Percentiles rank a stretch among this genome's conserved stretches.
Evolutionary conservation across 2,888 invertebrate species (phyloP).

Genomic region (Flexamia atlantica): DNA sequence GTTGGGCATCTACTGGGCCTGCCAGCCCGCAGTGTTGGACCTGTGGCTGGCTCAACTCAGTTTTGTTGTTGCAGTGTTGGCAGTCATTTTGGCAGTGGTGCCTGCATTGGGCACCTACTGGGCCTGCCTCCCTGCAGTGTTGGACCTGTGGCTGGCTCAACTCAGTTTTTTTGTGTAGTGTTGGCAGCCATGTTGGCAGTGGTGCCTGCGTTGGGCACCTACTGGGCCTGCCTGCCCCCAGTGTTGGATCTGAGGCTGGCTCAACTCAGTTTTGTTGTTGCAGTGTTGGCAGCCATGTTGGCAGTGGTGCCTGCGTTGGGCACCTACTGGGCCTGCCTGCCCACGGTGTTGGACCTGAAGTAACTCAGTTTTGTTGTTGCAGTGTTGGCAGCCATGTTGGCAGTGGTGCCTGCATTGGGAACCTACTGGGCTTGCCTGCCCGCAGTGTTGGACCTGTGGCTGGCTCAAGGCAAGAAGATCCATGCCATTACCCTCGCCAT

Average conservation of each 20-base stretch:
- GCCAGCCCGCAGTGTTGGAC: conserved; percentile 95
- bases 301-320: conserved; percentile 98
- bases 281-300: conserved; percentile 93
- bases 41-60: conserved; percentile 90
- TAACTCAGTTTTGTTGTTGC: conserved; percentile 71
- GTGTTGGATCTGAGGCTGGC: conserved; percentile 97
- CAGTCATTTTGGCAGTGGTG: conserved; percentile 95
- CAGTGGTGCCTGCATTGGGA: conserved; percentile 97
- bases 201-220: conserved; percentile 97
- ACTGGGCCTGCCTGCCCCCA: conserved; percentile 96
- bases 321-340: conserved; percentile 96
- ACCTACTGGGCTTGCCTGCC: conserved; percentile 98
- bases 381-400: conserved; percentile 94
- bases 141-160: conserved; percentile 97
- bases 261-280: too few relatives aligned
- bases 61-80: conserved; percentile 82
- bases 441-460: conserved; percentile 96
- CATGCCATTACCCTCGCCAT: conserved; percentile 89
- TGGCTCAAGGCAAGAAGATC: conserved; percentile 91
- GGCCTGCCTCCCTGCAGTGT: conserved; percentile 94
- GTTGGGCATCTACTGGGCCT: conserved; percentile 97
- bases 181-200: conserved; percentile 96
- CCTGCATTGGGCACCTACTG: conserved; percentile 98
- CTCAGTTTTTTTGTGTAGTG: conserved; percentile 76
- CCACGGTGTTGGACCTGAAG: conserved; percentile 97